phyloP scores from a whole-genome alignment of 2,888 invertebrate species.

The Griposia aprilina region DNA sequence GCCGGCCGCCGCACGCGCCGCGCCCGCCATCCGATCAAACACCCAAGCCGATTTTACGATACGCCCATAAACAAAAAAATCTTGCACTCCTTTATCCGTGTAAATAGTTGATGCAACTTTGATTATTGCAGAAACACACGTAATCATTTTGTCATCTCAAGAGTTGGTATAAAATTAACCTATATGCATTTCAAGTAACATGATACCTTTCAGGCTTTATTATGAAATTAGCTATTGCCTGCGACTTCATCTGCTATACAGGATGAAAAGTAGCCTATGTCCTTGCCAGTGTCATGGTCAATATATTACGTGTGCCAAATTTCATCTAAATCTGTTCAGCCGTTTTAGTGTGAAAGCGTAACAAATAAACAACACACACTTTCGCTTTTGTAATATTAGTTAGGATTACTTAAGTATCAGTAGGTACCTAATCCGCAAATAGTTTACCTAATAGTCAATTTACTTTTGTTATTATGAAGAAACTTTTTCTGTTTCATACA shows the following conservation, averaged over 20 bases:
- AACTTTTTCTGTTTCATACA: neutral
- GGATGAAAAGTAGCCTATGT: too few relatives aligned
- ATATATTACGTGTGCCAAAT: too few relatives aligned
- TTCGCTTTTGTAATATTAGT: too few relatives aligned
- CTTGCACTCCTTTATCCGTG: slow-evolving; percentile 46
- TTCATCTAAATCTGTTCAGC: too few relatives aligned
- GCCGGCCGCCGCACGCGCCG: slow-evolving; percentile 64
- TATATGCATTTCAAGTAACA: slow-evolving; percentile 12
- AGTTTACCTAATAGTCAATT: neutral
- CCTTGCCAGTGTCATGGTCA: too few relatives aligned
- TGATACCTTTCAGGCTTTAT: slow-evolving; percentile 13
- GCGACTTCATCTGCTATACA: too few relatives aligned
- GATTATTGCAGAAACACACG: neutral
- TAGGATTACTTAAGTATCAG: neutral
- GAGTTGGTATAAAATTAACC: slow-evolving; percentile 16
- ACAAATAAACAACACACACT: too few relatives aligned
- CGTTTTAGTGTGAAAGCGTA: too few relatives aligned
- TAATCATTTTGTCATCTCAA: neutral
- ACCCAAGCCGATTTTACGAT: slow-evolving; percentile 60
- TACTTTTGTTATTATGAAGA: neutral
- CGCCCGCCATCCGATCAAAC: slow-evolving; percentile 57
- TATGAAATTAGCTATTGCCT: neutral
- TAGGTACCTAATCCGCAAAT: too few relatives aligned
- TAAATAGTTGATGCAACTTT: slow-evolving; percentile 46
- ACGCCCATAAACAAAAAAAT: slow-evolving; percentile 62